A percentile compares a stretch with the other conserved stretches of the same genome.
Conservation (phyloP, 2,888 invertebrate species). For the Gnatocerus cornutus region DNA sequence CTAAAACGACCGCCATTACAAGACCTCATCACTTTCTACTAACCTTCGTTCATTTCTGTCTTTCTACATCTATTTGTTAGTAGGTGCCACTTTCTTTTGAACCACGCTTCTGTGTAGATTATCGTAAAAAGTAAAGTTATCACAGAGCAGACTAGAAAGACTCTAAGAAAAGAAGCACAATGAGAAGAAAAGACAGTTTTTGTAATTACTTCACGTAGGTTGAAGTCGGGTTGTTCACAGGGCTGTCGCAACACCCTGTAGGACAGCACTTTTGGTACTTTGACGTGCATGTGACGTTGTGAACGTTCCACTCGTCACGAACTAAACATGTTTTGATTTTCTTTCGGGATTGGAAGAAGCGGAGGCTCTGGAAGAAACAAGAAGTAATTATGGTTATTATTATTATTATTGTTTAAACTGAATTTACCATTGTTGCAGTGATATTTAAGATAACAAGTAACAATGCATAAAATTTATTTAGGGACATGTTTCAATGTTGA, state of each 20-base stretch:
- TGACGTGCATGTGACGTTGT: background rate
- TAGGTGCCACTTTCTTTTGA: background rate
- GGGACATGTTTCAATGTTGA: background rate
- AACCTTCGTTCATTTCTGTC: background rate
- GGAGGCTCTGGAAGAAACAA: background rate
- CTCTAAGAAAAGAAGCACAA: background rate
- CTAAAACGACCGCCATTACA: background rate
- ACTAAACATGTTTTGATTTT: background rate
- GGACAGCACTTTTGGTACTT: slow-evolving; percentile 9
- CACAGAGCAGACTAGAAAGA: background rate
- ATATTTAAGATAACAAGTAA: background rate
- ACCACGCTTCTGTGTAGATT: background rate
- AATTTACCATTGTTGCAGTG: background rate
- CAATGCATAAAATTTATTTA: background rate
- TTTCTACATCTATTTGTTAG: background rate
- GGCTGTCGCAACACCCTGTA: slow-evolving; percentile 3
- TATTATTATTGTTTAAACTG: too few species aligned
- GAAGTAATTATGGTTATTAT: too few species aligned
- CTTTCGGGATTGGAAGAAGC: slow-evolving; percentile 4
- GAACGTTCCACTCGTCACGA: background rate
- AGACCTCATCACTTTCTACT: too few species aligned
- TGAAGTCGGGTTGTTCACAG: background rate
- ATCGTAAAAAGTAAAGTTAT: background rate
- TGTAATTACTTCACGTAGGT: background rate
- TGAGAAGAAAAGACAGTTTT: background rate